Evolutionary conservation across 2,113 vertebrate species (phyloP).

Genomic region (Anoplopoma fimbria): DNA sequence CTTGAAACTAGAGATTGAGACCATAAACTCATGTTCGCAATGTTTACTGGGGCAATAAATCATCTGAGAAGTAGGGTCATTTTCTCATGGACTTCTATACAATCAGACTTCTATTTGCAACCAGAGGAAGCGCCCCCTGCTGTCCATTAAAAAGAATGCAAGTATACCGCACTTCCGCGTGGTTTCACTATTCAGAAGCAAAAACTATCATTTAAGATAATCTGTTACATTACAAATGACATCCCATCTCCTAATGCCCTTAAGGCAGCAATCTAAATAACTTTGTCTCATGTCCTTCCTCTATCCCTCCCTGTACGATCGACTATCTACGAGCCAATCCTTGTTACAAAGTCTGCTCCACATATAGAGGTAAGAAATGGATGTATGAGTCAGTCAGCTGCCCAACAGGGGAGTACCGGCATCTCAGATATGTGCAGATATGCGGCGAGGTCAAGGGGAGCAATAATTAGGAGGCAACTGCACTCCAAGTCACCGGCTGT

Average conservation of each 20-base stretch:
- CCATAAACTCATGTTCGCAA: no score
- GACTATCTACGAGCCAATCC: background rate
- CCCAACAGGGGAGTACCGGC: slow-evolving; percentile 19
- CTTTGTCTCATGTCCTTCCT: slow-evolving; percentile 8
- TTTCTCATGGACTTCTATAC: no score
- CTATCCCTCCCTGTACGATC: background rate
- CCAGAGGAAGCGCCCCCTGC: no score
- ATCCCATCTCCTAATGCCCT: background rate
- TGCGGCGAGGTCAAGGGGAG: slow-evolving; percentile 50
- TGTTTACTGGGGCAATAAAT: no score
- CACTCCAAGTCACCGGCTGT: slow-evolving; percentile 26
- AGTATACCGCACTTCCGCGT: no score
- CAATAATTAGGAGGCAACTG: slow-evolving; percentile 62
- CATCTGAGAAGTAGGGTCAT: no score
- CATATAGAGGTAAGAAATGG: slow-evolving; percentile 17
- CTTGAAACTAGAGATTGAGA: no score
- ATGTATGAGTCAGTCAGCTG: slow-evolving; percentile 45
- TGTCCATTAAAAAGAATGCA: no score
- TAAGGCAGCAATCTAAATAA: background rate
- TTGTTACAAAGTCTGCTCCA: slow-evolving; percentile 1
- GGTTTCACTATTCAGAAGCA: background rate
- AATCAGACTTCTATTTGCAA: no score
- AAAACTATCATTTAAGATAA: background rate
- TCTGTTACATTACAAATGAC: background rate
- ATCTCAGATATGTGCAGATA: slow-evolving; percentile 49